Evolutionary conservation across 2,888 invertebrate species (phyloP), one percentile per base, ranked within the genome.

Genomic region (Lycophotia porphyrea): DNA sequence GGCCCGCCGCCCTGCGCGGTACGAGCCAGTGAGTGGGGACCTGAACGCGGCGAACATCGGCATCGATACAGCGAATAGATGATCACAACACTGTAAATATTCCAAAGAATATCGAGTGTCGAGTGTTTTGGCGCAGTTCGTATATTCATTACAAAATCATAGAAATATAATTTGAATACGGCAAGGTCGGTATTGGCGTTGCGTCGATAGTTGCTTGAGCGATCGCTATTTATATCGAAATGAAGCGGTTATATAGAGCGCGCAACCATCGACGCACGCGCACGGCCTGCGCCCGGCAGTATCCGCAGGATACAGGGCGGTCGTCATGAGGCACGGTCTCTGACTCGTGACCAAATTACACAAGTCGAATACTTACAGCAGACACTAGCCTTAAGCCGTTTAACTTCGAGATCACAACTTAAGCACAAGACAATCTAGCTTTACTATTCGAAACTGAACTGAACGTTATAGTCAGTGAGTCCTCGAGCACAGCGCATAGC

Each of bases 101-200:
- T 85, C 75, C 21, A 69, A 61, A 69, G 72, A 71, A 77, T 52
- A 74, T 76, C 74, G 64, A 77, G 81, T 72, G 79, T 84, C 84
- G 73, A 88, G 84, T 86, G 85, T 74, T 80, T 78, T 70, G 76
- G 76, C 81, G 84, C 80, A 77, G 71, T 80, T 77, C 66, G 73
- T 42, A 42, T 80, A 80, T 86, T 84, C 82, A 90, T 89, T 86
- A 89, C 85, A 77, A 78, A 88, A 85, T 85, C 87, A 89, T 89
- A 86, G 86, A 89, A 88, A 87, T 86, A 88, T 85, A 82, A 87
- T 87, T 76, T 78, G 70, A 67, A 84, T 85, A 84, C 87, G 85
- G 74, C 86, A 84, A 88, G 88, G 85, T 82, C 85, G 80, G 84
- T 84, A 84, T 61, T 79, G 74, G 76, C 83, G 76, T 79, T 74